phyloP scores from a whole-genome alignment of 2,888 invertebrate genomes.

The Scaptomyza reducta region DNA sequence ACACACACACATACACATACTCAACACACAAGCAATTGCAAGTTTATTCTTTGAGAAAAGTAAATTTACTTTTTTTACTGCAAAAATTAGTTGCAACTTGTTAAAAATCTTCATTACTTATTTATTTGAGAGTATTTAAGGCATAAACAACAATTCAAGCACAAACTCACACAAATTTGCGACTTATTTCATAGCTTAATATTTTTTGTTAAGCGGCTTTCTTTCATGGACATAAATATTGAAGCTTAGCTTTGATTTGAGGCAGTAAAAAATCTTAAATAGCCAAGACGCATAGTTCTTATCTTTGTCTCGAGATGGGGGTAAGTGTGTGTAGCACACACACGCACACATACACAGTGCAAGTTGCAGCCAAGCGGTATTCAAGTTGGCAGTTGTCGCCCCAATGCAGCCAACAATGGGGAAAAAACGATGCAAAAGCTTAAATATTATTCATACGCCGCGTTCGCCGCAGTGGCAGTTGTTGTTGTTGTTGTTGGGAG shows the following conservation, averaged over 20 bases:
- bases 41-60: neutral
- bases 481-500: conserved; percentile 7
- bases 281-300: neutral
- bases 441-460: conserved; percentile 75
- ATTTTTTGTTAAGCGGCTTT: no score
- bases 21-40: neutral
- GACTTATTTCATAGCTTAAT: neutral
- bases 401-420: conserved; percentile 8
- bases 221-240: neutral
- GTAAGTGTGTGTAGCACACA: neutral
- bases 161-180: neutral
- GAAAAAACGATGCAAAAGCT: conserved; percentile 31
- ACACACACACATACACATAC: neutral
- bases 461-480: conserved; percentile 43
- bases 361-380: conserved; percentile 6
- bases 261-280: conserved; percentile 7
- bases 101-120: neutral
- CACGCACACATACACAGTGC: conserved; percentile 5
- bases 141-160: no score
- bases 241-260: neutral
- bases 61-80: conserved; percentile 29
- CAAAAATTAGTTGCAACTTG: neutral
- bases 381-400: conserved; percentile 35
- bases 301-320: neutral
- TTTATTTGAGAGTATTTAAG: neutral